phyloP scores from a whole-genome alignment of 2,888 invertebrate species.

The Anticlea derivata region DNA sequence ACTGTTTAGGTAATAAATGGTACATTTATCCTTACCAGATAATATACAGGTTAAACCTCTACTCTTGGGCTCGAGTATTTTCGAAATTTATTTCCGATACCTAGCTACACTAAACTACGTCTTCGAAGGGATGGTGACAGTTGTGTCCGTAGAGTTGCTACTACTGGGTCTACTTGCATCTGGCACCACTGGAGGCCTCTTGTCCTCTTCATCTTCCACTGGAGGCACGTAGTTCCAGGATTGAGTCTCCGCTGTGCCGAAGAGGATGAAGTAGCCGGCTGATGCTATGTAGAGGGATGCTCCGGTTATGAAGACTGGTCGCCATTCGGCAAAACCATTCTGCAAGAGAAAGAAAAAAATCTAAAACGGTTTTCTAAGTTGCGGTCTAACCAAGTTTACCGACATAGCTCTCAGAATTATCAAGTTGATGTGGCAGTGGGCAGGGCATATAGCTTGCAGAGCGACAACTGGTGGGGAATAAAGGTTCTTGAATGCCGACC shows the following conservation, averaged over 20 bases:
- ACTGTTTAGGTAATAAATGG: no score
- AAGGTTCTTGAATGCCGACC: no score
- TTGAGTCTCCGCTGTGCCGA: constrained; percentile 89
- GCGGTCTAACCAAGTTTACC: no score
- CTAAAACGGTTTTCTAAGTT: background rate
- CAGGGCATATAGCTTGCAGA: no score
- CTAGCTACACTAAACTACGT: constrained; percentile 44
- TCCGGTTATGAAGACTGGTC: constrained; percentile 88
- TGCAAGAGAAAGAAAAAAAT: constrained; percentile 56
- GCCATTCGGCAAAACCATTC: constrained; percentile 91
- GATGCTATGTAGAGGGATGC: constrained; percentile 87
- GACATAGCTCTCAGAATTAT: no score
- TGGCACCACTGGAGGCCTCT: constrained; percentile 46
- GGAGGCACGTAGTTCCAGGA: constrained; percentile 85
- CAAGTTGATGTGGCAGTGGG: no score
- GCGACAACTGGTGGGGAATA: no score
- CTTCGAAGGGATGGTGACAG: constrained; percentile 67
- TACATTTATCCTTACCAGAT: no score
- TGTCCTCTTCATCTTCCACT: constrained; percentile 56
- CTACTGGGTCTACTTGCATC: constrained; percentile 33
- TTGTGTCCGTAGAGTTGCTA: constrained; percentile 54
- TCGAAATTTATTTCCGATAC: constrained; percentile 19
- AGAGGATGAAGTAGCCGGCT: constrained; percentile 87
- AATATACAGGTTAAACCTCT: background rate
- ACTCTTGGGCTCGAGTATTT: constrained; percentile 32